Conservation (phyloP, 1,140 invertebrate genomes). For the Drosophila tropicalis region DNA sequence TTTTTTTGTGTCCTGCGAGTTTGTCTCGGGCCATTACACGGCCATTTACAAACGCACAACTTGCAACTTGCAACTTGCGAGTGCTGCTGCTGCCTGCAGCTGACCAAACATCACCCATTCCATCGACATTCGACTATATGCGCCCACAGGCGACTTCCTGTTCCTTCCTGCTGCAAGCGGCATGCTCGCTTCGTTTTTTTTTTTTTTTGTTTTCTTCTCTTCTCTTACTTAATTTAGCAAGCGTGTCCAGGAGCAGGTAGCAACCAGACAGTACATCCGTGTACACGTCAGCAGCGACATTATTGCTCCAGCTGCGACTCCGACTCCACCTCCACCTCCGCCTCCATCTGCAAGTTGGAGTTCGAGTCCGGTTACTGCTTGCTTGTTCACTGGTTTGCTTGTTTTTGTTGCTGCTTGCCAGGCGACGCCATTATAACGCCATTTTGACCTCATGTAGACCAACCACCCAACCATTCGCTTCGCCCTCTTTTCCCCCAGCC, state of each 20-base stretch:
- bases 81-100: constrained; percentile 50
- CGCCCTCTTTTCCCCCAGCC: constrained; percentile 11
- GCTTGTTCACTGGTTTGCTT: constrained; percentile 13
- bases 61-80: neutral
- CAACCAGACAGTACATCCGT: constrained; percentile 72
- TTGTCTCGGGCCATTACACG: constrained; percentile 41
- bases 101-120: constrained; percentile 45
- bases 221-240: constrained; percentile 70
- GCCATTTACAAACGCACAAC: constrained; percentile 40
- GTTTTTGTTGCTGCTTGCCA: constrained; percentile 46
- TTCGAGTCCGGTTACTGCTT: neutral
- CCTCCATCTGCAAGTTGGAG: neutral
- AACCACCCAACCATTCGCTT: too few species aligned
- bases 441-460: constrained; percentile 3
- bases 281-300: constrained; percentile 76
- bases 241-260: constrained; percentile 27
- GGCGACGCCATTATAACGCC: constrained; percentile 58
- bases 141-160: constrained; percentile 57
- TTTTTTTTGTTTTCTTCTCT: constrained; percentile 14
- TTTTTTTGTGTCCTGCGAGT: neutral
- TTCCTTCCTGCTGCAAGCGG: constrained; percentile 50
- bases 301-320: constrained; percentile 45
- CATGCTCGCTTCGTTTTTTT: constrained; percentile 23
- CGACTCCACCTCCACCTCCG: neutral
- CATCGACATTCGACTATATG: neutral